phyloP scores from a whole-genome alignment of 2,113 vertebrate genomes.

The Girardinichthys multiradiatus region DNA sequence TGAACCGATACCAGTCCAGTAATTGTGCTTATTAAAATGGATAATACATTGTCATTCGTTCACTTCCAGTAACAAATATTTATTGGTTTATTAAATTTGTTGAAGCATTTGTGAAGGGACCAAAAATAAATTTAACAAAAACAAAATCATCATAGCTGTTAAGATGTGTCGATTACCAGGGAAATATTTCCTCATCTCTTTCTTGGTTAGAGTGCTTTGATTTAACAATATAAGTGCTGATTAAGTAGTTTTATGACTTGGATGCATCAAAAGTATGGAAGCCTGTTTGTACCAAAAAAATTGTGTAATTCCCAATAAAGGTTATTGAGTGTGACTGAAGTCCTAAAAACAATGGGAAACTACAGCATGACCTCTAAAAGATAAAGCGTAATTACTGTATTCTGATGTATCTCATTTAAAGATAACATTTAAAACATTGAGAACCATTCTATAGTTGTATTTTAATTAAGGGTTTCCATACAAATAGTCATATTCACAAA shows the following conservation, averaged over 20 bases:
- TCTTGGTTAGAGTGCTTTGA: background rate
- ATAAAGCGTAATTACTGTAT: no score
- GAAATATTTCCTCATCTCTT: background rate
- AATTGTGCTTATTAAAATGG: background rate
- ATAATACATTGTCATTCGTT: background rate
- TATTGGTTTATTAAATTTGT: background rate
- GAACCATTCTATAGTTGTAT: no score
- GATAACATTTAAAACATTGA: no score
- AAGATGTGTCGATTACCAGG: background rate
- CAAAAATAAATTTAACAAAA: constrained; percentile 9
- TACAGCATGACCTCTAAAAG: no score
- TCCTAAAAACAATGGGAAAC: no score
- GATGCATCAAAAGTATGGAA: background rate
- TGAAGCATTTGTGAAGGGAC: background rate
- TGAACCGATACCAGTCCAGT: constrained; percentile 3
- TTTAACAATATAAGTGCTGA: background rate
- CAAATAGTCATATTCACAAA: no score
- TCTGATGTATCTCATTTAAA: no score
- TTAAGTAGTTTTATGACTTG: background rate
- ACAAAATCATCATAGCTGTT: background rate
- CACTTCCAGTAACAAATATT: background rate
- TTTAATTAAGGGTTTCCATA: no score
- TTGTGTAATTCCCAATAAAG: background rate
- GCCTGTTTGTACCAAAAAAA: background rate
- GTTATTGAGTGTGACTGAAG: background rate